Percentiles rank a stretch among this genome's conserved stretches.
Conservation (phyloP, 2,888 invertebrate species). For the Volucella inflata region DNA sequence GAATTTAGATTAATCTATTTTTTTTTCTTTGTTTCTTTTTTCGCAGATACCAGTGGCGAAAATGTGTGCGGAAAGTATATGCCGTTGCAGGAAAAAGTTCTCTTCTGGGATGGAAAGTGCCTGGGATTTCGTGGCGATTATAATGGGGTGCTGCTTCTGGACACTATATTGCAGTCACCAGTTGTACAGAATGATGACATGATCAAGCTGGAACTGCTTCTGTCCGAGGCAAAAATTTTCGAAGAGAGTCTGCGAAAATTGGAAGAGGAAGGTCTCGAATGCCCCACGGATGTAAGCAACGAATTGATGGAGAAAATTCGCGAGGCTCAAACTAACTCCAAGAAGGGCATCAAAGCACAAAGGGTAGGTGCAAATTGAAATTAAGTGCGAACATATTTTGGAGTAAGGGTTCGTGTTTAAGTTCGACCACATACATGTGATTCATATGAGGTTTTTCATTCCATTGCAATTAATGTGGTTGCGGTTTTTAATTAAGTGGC, state of each 20-base stretch:
- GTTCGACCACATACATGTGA: neutral
- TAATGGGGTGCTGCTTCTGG: conserved; percentile 94
- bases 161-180: conserved; percentile 94
- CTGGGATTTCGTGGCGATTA: conserved; percentile 95
- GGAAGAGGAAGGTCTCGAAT: conserved; percentile 90
- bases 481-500: neutral
- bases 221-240: conserved; percentile 94
- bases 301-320: conserved; percentile 91
- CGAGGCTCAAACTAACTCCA: conserved; percentile 88
- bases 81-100: conserved; percentile 91
- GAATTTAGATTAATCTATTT: conserved; percentile 14
- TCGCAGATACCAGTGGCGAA: conserved; percentile 86
- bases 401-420: too few species aligned
- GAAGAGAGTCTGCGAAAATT: conserved; percentile 91
- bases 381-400: neutral
- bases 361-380: conserved; percentile 86
- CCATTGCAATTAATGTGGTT: conserved; percentile 14
- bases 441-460: neutral
- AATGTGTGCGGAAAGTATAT: conserved; percentile 90
- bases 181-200: conserved; percentile 90
- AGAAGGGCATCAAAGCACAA: conserved; percentile 95
- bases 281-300: conserved; percentile 90
- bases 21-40: conserved; percentile 78
- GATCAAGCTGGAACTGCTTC: conserved; percentile 92
- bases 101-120: conserved; percentile 92